phyloP scores from a whole-genome alignment of 2,888 invertebrate species.

The Xylota sylvarum region DNA sequence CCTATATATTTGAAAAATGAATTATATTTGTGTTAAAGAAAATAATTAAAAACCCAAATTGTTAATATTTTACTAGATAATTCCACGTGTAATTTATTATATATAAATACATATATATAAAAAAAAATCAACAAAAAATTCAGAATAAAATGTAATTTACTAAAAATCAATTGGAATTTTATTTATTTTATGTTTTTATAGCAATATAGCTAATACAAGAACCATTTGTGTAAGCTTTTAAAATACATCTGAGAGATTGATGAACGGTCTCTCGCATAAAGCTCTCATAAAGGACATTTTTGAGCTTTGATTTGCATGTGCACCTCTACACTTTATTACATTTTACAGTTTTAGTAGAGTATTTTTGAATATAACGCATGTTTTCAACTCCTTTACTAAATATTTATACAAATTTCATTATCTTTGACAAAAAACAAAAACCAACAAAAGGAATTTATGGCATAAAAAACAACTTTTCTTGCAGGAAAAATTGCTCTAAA shows the following conservation, averaged over 20 bases:
- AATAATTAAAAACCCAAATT: conserved; percentile 44
- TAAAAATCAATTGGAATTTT: conserved; percentile 55
- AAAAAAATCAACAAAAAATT: conserved; percentile 34
- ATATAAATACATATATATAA: conserved; percentile 30
- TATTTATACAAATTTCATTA: neutral
- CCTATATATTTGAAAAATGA: conserved; percentile 64
- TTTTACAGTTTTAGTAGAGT: neutral
- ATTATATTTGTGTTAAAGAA: conserved; percentile 52
- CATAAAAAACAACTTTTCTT: conserved; percentile 35
- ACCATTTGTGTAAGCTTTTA: too few species aligned
- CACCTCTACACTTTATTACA: neutral
- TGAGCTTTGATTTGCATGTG: conserved; percentile 13
- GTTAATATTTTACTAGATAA: conserved; percentile 66
- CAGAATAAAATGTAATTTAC: conserved; percentile 70
- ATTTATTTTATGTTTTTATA: neutral
- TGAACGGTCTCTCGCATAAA: too few species aligned
- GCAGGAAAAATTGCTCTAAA: conserved; percentile 72
- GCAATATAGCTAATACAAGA: conserved; percentile 11
- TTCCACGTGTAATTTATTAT: conserved; percentile 55
- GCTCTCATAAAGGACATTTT: neutral
- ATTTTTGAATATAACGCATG: conserved; percentile 11
- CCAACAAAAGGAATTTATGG: conserved; percentile 10
- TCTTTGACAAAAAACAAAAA: neutral
- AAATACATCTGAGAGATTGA: too few species aligned
- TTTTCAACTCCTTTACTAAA: conserved; percentile 11